Evolutionary conservation across 2,888 invertebrate species (phyloP).

Genomic region (Marasmarcha lunaedactyla): DNA sequence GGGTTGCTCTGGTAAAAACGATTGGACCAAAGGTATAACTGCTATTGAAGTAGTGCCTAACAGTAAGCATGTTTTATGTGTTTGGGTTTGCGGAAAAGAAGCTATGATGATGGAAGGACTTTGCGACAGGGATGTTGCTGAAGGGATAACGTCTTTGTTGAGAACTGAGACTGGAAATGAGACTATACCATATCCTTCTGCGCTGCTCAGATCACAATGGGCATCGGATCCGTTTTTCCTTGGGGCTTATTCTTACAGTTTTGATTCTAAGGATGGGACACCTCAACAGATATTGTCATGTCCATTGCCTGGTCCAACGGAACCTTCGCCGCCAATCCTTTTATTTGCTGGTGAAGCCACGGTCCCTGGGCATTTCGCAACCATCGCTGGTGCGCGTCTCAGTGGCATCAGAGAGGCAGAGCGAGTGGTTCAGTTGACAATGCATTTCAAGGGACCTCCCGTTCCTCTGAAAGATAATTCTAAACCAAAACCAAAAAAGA

Average conservation of each 20-base stretch:
- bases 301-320: conserved; percentile 73
- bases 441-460: conserved; percentile 57
- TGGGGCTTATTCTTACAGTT: conserved; percentile 76
- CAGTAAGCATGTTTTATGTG: conserved; percentile 79
- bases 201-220: conserved; percentile 79
- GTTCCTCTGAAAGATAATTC: conserved; percentile 21
- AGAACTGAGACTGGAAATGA: conserved; percentile 71
- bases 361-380: conserved; percentile 77
- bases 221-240: conserved; percentile 77
- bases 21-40: conserved; percentile 81
- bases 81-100: conserved; percentile 76
- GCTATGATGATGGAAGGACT: conserved; percentile 75
- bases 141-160: conserved; percentile 73
- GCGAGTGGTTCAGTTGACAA: conserved; percentile 73
- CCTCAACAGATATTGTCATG: conserved; percentile 67
- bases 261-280: conserved; percentile 36
- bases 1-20: conserved; percentile 60
- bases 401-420: conserved; percentile 86
- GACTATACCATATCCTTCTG: conserved; percentile 75
- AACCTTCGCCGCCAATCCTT: conserved; percentile 75
- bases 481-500: conserved; percentile 5
- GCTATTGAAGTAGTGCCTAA: conserved; percentile 76
- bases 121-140: conserved; percentile 75
- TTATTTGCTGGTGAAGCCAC: conserved; percentile 89
- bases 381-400: conserved; percentile 81